These are phyloP conservation scores for Brachionus sp. DNA, from an alignment of 1,140 invertebrate species.

Conservation along the genomic window DNA sequence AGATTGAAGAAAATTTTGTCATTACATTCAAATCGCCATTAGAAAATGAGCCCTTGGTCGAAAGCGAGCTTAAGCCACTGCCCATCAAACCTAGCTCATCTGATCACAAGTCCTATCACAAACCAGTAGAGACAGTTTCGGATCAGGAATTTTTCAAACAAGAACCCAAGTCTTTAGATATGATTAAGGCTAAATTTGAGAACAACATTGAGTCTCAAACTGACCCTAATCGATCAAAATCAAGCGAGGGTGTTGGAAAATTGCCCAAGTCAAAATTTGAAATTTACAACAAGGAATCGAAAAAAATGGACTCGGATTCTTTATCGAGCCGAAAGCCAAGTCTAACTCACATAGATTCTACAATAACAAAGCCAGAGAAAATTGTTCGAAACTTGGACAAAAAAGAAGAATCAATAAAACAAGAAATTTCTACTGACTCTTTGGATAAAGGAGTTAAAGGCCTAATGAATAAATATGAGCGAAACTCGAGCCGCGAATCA, in stretches of 20 bases:
- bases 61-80: neutral
- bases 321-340: neutral
- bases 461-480: slow-evolving; percentile 8
- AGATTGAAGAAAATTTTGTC: slow-evolving; percentile 38
- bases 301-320: neutral
- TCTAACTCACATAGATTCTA: neutral
- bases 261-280: slow-evolving; percentile 36
- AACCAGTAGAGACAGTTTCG: neutral
- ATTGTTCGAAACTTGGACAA: neutral
- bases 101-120: neutral
- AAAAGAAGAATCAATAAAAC: neutral
- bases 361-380: neutral
- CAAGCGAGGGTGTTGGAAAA: neutral
- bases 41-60: neutral
- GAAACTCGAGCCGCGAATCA: neutral
- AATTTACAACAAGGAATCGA: neutral
- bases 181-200: slow-evolving; percentile 27
- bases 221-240: neutral
- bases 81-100: neutral
- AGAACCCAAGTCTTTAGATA: neutral
- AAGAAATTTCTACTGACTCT: neutral
- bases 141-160: neutral
- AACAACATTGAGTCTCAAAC: neutral
- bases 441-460: neutral
- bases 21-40: slow-evolving; percentile 10